phyloP scores from a whole-genome alignment of 2,888 invertebrate genomes.

The Pharmacophagus antenor region DNA sequence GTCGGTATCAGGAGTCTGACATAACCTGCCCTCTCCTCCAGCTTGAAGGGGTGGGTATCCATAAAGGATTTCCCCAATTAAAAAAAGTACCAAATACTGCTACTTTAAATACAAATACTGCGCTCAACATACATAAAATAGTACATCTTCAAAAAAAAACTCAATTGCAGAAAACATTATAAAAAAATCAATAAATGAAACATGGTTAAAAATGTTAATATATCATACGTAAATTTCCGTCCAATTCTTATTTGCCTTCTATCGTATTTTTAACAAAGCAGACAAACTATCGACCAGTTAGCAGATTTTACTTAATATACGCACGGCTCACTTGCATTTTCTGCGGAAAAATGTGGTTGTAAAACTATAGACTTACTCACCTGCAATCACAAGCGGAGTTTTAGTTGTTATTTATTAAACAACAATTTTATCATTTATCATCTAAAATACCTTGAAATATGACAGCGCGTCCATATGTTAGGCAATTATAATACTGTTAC shows the following conservation, averaged over 20 bases:
- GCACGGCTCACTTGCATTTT: slow-evolving; percentile 61
- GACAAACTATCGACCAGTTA: slow-evolving; percentile 12
- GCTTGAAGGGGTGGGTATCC: too few species aligned
- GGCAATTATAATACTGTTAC: neutral
- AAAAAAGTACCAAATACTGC: too few species aligned
- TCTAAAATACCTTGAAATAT: neutral
- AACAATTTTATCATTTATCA: neutral
- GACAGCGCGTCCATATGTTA: neutral
- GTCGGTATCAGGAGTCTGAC: too few species aligned
- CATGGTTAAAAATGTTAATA: neutral
- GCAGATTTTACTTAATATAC: slow-evolving; percentile 23
- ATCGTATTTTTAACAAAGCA: neutral
- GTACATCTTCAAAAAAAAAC: too few species aligned
- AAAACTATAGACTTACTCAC: slow-evolving; percentile 29
- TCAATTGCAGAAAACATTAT: too few species aligned
- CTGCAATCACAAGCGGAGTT: neutral
- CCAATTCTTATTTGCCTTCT: neutral
- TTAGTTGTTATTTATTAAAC: neutral
- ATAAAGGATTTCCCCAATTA: too few species aligned
- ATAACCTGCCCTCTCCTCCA: too few species aligned
- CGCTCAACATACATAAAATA: too few species aligned
- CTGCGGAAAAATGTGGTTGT: slow-evolving; percentile 66
- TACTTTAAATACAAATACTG: too few species aligned
- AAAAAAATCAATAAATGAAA: too few species aligned
- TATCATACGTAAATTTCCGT: too few species aligned